phyloP scores from a whole-genome alignment of 2,888 invertebrate species.

The Xestia c-nigrum region DNA sequence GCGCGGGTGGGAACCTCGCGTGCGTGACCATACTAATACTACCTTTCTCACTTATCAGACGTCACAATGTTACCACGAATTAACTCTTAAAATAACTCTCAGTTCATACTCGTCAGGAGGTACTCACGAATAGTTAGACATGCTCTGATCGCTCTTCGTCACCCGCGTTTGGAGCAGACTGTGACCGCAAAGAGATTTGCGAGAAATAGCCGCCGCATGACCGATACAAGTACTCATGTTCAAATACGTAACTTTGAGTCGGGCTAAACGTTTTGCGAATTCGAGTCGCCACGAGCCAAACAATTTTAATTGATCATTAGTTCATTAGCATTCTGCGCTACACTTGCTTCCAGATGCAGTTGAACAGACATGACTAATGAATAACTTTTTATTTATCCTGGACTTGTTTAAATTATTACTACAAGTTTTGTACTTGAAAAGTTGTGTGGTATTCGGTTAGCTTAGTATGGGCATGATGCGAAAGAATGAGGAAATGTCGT shows the following conservation, averaged over 20 bases:
- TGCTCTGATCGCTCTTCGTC: not conserved
- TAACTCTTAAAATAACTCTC: not conserved
- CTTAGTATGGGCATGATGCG: too few relatives aligned
- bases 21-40: not conserved
- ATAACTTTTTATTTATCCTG: not conserved
- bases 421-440: too few relatives aligned
- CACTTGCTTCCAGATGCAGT: not conserved
- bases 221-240: not conserved
- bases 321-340: constrained; percentile 1
- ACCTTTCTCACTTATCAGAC: not conserved
- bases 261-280: not conserved
- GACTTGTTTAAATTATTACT: too few relatives aligned
- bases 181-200: not conserved
- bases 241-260: not conserved
- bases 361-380: constrained; percentile 7
- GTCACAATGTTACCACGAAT: not conserved
- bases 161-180: not conserved
- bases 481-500: too few relatives aligned
- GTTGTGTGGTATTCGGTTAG: too few relatives aligned
- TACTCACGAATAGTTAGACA: not conserved
- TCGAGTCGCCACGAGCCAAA: not conserved
- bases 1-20: not conserved
- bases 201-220: not conserved
- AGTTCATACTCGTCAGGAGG: not conserved
- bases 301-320: constrained; percentile 29